Percentiles rank a stretch among this genome's conserved stretches.
Conservation (phyloP, 1,140 invertebrate genomes). For the Zaprionus camerounensis region DNA sequence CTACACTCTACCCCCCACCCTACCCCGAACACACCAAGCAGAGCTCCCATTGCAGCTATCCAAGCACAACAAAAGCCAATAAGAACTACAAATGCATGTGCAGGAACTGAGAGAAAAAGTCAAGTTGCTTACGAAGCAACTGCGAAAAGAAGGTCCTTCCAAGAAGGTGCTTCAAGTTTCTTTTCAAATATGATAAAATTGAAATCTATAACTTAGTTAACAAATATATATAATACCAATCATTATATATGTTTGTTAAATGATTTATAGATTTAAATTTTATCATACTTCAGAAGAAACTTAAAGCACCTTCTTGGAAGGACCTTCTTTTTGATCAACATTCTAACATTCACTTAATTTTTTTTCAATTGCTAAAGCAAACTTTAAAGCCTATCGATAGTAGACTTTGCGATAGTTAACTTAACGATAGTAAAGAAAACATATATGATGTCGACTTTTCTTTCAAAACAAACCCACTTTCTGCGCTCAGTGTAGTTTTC, state of each 20-base stretch:
- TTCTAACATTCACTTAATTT: too few species aligned
- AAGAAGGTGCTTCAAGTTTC: too few species aligned
- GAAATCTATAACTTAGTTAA: too few species aligned
- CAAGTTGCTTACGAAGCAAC: not conserved
- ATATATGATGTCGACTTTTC: not conserved
- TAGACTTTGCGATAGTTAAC: not conserved
- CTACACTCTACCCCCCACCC: not conserved
- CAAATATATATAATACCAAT: too few species aligned
- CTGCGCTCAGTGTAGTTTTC: slow-evolving; percentile 9
- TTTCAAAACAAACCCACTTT: too few species aligned
- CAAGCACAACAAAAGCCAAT: slow-evolving; percentile 56
- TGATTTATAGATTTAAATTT: too few species aligned
- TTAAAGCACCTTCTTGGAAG: too few species aligned
- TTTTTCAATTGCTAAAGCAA: not conserved
- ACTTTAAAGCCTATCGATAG: not conserved
- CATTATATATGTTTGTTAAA: too few species aligned
- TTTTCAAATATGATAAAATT: not conserved
- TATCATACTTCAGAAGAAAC: too few species aligned
- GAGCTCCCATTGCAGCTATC: slow-evolving; percentile 29
- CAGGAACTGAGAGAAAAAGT: slow-evolving; percentile 16
- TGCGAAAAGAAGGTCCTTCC: not conserved
- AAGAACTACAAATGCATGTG: slow-evolving; percentile 47
- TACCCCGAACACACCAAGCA: not conserved
- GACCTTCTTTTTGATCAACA: not conserved
- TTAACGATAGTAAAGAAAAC: not conserved